Conservation (phyloP, 2,888 invertebrate genomes). For the Tachina grossa region DNA sequence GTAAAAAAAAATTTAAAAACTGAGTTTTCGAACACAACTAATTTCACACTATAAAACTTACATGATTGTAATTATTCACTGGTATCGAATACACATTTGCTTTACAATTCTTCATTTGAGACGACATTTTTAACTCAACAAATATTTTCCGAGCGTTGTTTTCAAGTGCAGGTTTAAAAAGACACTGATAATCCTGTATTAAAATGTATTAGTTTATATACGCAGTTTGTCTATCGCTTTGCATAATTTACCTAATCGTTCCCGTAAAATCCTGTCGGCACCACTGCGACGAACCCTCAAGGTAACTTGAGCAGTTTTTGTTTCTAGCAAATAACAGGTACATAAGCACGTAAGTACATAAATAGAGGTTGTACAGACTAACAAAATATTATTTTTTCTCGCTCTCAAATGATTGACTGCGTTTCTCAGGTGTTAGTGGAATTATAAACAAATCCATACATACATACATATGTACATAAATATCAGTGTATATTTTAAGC, state of each 20-base stretch:
- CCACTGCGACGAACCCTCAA: slow-evolving; percentile 42
- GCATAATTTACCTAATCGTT: slow-evolving; percentile 76
- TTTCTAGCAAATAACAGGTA: slow-evolving; percentile 42
- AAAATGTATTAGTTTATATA: slow-evolving; percentile 26
- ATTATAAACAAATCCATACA: background rate
- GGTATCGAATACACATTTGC: slow-evolving; percentile 19
- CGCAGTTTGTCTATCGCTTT: slow-evolving; percentile 10
- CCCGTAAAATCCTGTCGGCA: slow-evolving; percentile 76
- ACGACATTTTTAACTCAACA: slow-evolving; percentile 43
- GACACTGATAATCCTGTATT: slow-evolving; percentile 37
- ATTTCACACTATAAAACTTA: slow-evolving; percentile 25
- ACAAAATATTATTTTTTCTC: slow-evolving; percentile 41
- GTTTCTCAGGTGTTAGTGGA: background rate
- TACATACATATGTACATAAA: too few relatives aligned
- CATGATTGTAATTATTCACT: slow-evolving; percentile 42
- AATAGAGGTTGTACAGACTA: slow-evolving; percentile 29
- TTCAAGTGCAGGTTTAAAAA: background rate
- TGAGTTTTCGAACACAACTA: background rate
- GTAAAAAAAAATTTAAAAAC: background rate
- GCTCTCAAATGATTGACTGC: slow-evolving; percentile 23
- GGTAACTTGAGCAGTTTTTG: slow-evolving; percentile 49
- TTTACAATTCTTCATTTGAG: slow-evolving; percentile 51
- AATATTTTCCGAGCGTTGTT: background rate
- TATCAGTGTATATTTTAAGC: too few relatives aligned
- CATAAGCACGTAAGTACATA: too few relatives aligned